Conservation (phyloP, 2,888 invertebrate genomes). For the Trissonchulus latispiculum region DNA sequence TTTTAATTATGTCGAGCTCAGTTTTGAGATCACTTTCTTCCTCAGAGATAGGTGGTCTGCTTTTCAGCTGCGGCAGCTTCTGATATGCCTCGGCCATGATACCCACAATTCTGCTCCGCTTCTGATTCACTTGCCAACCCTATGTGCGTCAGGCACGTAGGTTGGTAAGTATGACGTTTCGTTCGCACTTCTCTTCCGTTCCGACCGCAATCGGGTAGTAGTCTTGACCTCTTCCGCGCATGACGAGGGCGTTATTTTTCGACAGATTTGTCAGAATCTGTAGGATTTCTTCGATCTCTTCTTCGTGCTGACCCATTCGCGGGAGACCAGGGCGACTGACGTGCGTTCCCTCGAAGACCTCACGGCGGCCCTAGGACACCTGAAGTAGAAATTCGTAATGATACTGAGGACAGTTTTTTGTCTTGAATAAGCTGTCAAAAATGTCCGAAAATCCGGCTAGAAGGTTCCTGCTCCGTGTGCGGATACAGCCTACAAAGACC, state of each 20-base stretch:
- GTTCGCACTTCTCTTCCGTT: neutral
- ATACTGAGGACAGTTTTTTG: constrained; percentile 12
- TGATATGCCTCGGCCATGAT: constrained; percentile 8
- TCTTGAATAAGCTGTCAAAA: constrained; percentile 10
- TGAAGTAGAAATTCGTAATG: constrained; percentile 9
- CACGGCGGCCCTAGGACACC: neutral
- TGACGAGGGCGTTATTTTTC: constrained; percentile 3
- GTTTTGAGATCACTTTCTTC: too few relatives aligned
- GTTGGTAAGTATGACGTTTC: constrained; percentile 8
- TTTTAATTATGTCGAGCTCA: too few relatives aligned
- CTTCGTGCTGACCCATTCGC: constrained; percentile 16
- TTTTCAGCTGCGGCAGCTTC: neutral
- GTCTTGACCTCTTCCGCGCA: constrained; percentile 8
- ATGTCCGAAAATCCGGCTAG: neutral
- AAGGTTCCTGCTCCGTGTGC: neutral
- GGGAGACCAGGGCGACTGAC: constrained; percentile 5
- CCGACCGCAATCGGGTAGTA: constrained; percentile 10
- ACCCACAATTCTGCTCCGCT: constrained; percentile 6
- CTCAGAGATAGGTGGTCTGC: too few relatives aligned
- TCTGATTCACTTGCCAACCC: neutral
- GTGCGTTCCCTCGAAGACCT: neutral
- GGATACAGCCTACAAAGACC: constrained; percentile 1
- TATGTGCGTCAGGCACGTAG: neutral
- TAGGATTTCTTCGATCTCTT: constrained; percentile 10
- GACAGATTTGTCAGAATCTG: constrained; percentile 3